Percentiles rank a stretch among this genome's conserved stretches.
phyloP scores from a whole-genome alignment of 1,140 invertebrate species.

The Orussus abietinus region DNA sequence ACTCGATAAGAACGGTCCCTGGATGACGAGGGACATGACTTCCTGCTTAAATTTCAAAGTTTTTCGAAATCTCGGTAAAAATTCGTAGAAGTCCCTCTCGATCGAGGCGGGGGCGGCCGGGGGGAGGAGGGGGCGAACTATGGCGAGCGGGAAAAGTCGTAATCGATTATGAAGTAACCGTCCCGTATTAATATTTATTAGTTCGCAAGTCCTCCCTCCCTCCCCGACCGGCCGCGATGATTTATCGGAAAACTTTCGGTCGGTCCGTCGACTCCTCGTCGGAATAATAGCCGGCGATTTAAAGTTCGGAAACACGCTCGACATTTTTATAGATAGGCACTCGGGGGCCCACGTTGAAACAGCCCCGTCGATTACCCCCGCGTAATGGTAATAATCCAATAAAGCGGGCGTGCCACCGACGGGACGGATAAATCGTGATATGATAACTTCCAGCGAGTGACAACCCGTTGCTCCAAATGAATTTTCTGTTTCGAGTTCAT shows the following conservation, averaged over 20 bases:
- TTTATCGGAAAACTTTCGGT: conserved; percentile 35
- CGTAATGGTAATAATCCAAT: too few species aligned
- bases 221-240: conserved; percentile 22
- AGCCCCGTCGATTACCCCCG: not conserved
- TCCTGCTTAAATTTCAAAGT: too few species aligned
- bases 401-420: too few species aligned
- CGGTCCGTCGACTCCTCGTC: conserved; percentile 21
- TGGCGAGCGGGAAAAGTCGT: not conserved
- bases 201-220: conserved; percentile 26
- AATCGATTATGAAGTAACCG: conserved; percentile 29
- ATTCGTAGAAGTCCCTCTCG: too few species aligned
- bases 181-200: conserved; percentile 39
- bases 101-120: not conserved
- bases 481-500: too few species aligned
- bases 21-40: too few species aligned
- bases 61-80: too few species aligned
- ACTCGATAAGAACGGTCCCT: too few species aligned
- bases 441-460: too few species aligned
- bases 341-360: conserved; percentile 13
- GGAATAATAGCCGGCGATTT: conserved; percentile 32
- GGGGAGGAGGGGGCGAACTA: not conserved
- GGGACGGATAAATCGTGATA: too few species aligned
- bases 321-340: conserved; percentile 28
- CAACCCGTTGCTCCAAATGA: too few species aligned
- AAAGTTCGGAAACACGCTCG: conserved; percentile 26